A percentile compares a stretch with the other conserved stretches of the same genome.
Evolutionary conservation across 2,113 vertebrate genomes (phyloP).

Genomic region (Ancistrus triradiatus): DNA sequence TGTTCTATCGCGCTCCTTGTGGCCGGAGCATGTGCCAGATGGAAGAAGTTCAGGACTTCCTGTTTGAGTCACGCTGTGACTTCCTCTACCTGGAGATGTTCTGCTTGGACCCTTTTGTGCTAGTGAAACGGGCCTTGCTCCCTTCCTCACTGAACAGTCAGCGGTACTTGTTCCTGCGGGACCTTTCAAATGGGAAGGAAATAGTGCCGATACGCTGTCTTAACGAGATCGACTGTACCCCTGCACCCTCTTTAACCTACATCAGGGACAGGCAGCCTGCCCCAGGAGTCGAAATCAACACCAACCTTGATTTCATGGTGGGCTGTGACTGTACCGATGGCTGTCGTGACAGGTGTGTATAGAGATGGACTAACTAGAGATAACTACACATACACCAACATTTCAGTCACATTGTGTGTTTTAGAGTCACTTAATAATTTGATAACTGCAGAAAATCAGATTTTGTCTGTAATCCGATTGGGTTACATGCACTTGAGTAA

Average conservation of each 20-base stretch:
- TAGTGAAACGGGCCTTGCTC: conserved; percentile 65
- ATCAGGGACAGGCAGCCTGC: conserved; percentile 75
- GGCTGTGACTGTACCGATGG: conserved; percentile 83
- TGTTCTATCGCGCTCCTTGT: conserved; percentile 80
- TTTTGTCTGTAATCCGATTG: too few relatives aligned
- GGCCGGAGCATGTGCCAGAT: conserved; percentile 78
- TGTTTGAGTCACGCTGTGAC: conserved; percentile 76
- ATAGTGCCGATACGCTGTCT: conserved; percentile 78
- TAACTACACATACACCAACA: too few relatives aligned
- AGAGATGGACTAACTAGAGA: neutral
- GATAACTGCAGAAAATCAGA: too few relatives aligned
- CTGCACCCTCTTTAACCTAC: conserved; percentile 75
- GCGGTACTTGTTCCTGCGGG: conserved; percentile 74
- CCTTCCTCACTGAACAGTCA: conserved; percentile 69
- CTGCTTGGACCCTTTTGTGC: conserved; percentile 80
- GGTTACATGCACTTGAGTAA: too few relatives aligned
- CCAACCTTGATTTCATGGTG: conserved; percentile 74
- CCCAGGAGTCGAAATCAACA: conserved; percentile 79
- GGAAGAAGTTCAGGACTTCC: conserved; percentile 79
- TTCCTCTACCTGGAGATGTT: conserved; percentile 86
- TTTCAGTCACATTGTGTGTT: too few relatives aligned
- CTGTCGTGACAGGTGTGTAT: conserved; percentile 77
- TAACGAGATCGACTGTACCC: conserved; percentile 76
- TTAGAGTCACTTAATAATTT: too few relatives aligned
- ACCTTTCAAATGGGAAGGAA: conserved; percentile 79